Conservation (phyloP, 2,888 invertebrate genomes). For the Lithophane leautieri region DNA sequence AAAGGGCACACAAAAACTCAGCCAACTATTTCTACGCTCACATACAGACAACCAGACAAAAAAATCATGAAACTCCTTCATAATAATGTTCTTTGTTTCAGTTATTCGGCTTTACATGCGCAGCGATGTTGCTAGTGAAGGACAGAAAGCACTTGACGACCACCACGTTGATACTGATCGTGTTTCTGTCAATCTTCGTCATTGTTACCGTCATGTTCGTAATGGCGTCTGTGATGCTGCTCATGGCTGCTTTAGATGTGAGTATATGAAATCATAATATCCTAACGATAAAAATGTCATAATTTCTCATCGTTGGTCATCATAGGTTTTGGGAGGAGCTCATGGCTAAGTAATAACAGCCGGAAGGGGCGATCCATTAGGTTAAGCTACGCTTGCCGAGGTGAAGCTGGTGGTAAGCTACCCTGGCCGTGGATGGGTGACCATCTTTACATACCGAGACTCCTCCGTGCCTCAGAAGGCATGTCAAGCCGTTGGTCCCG, state of each 20-base stretch:
- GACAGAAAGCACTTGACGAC: conserved; percentile 54
- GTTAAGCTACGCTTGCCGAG: too few species aligned
- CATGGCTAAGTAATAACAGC: too few species aligned
- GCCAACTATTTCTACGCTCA: too few species aligned
- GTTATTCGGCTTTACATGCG: conserved; percentile 53
- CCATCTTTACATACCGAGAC: too few species aligned
- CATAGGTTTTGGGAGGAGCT: too few species aligned
- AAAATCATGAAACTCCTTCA: neutral
- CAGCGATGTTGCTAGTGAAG: conserved; percentile 48
- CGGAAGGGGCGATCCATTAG: too few species aligned
- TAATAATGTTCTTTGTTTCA: conserved; percentile 34
- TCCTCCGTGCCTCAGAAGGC: too few species aligned
- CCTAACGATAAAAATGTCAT: neutral
- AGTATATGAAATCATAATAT: conserved; percentile 37
- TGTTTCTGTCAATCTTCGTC: conserved; percentile 61
- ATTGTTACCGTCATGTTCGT: conserved; percentile 63
- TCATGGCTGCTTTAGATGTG: conserved; percentile 64
- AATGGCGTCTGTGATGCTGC: conserved; percentile 56
- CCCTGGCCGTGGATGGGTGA: too few species aligned
- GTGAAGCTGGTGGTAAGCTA: too few species aligned
- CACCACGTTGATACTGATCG: conserved; percentile 43
- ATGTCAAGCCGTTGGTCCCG: too few species aligned
- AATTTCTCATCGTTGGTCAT: neutral
- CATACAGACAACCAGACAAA: neutral
- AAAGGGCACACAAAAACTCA: neutral